Conservation (phyloP, 2,113 vertebrate genomes). For the Siniperca knerii region DNA sequence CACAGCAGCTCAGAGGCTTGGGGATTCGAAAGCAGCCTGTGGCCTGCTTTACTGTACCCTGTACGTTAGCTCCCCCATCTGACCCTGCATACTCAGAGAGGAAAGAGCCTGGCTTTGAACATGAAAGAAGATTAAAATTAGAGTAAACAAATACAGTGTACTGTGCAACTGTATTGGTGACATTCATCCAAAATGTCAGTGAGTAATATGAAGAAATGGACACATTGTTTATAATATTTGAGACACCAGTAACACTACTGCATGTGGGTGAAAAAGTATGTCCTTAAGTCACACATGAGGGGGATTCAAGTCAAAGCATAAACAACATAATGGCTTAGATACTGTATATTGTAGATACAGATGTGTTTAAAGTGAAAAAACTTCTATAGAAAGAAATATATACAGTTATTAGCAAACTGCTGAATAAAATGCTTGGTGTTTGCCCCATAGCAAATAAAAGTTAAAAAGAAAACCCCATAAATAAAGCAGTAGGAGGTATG, state of each 20-base stretch:
- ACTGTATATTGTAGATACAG: conserved; percentile 25
- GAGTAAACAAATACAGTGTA: conserved; percentile 31
- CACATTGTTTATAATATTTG: neutral
- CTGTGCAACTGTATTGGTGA: neutral
- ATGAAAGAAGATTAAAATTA: conserved; percentile 48
- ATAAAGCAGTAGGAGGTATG: conserved; percentile 60
- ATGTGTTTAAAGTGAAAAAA: conserved; percentile 48
- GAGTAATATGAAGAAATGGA: neutral
- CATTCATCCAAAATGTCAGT: neutral
- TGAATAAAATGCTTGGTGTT: conserved; percentile 44
- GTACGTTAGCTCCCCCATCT: conserved; percentile 73
- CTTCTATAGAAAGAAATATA: conserved; percentile 39
- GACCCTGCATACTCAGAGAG: conserved; percentile 49
- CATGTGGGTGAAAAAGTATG: neutral
- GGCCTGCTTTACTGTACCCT: conserved; percentile 64
- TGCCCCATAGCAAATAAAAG: conserved; percentile 54
- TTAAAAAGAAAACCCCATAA: conserved; percentile 37
- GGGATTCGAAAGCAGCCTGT: conserved; percentile 67
- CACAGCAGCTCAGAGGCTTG: conserved; percentile 77
- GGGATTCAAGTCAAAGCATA: conserved; percentile 19
- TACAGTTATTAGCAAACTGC: conserved; percentile 42
- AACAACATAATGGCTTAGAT: conserved; percentile 6
- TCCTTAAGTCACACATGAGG: conserved; percentile 15
- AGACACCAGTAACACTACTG: no score
- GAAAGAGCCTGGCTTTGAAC: conserved; percentile 36